Evolutionary conservation across 2,888 invertebrate genomes (phyloP), one percentile per base, ranked within the genome.

Genomic region (Anaspis maculata): DNA sequence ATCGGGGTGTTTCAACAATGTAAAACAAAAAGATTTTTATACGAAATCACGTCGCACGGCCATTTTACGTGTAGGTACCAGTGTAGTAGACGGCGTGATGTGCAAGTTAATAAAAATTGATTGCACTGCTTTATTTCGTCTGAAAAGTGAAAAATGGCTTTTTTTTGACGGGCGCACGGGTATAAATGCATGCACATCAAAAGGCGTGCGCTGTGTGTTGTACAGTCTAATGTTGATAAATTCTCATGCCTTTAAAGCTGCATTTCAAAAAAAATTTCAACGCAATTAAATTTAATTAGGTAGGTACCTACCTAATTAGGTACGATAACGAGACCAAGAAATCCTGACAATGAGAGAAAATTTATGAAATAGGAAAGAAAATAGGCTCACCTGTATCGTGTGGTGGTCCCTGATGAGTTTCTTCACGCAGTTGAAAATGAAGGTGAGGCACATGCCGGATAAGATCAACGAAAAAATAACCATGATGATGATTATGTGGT

Each of bases 391-490:
- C 76, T 85, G 82, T 54, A 89, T 89, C 52, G 86, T 81, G 54
- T 81, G 77, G 57, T 88, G 89, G 68, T 91, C 90, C 59, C 84
- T 78, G 53, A 87, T 76, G 22, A 92, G 74, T 60, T 92, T 91
- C 48, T 82, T 75, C 45, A 85, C 74, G 64, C 91, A 91, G 58
- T 89, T 90, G 68, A 86, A 86, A 43, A 90, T 73, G 65, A 91
- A 88, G 24, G 89, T 85, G 57, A 85, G 78, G 57, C 85, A 84
- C 83, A 92, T 87, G 15, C 89, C 88, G 24, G 83, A 80, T 32
- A 92, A 73, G 43, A 92, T 88, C 35, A 89, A 68, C 13, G 85
- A 84, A 64, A 91, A 91, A 36, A 92, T 83, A 15, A 89, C 77
- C 58, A 92, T 76, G 44, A 92, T 91, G 52, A 89, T 84, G 59